Evolutionary conservation across 2,113 vertebrate genomes (phyloP).

Genomic region (Uropsilus gracilis): DNA sequence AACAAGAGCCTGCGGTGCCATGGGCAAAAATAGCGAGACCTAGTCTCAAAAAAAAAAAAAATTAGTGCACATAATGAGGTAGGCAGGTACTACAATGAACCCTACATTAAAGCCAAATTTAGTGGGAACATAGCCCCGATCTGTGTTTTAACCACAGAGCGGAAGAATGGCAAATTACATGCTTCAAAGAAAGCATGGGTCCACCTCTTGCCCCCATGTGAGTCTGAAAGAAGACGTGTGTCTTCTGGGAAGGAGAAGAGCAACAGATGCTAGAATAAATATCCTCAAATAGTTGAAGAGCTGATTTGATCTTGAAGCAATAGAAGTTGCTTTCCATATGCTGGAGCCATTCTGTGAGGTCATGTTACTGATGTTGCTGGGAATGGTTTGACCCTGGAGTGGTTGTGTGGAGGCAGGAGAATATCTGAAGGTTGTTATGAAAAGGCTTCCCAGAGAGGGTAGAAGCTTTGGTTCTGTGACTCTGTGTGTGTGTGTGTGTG

Average conservation of each 20-base stretch:
- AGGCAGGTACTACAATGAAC: neutral
- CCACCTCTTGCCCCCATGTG: neutral
- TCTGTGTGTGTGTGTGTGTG: neutral
- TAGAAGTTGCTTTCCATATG: neutral
- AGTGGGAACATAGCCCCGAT: neutral
- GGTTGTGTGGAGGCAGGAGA: neutral
- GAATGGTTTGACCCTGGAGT: neutral
- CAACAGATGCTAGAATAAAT: neutral
- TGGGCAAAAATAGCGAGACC: too few species aligned
- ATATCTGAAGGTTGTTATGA: neutral
- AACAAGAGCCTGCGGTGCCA: too few species aligned
- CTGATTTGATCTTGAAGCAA: conserved; percentile 1
- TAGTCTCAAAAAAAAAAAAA: too few species aligned
- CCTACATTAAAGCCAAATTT: neutral
- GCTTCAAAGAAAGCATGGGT: neutral
- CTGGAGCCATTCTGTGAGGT: neutral
- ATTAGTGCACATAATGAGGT: too few species aligned
- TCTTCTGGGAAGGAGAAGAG: neutral
- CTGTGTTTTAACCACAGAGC: neutral
- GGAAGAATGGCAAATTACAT: neutral
- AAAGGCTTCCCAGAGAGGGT: neutral
- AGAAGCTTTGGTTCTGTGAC: neutral
- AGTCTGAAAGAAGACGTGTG: neutral
- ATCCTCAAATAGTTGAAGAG: neutral
- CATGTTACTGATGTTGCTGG: neutral